Percentiles rank a stretch among this genome's conserved stretches.
phyloP scores from a whole-genome alignment of 2,113 vertebrate genomes.

The Paramormyrops kingsleyae region DNA sequence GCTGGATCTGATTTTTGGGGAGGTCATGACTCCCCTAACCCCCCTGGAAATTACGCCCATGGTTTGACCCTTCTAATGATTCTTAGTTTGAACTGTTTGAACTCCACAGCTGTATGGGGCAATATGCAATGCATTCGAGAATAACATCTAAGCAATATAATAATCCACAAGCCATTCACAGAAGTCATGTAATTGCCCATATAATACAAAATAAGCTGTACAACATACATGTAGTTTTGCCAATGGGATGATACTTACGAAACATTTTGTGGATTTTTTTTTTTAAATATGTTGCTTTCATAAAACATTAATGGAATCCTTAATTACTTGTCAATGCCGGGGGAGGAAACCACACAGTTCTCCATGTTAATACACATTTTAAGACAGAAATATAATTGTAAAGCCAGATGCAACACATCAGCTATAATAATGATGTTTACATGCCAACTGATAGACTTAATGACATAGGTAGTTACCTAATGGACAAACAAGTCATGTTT shows the following conservation, averaged over 20 bases:
- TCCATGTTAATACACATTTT: not conserved
- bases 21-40: too few relatives aligned
- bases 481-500: not conserved
- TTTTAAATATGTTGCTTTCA: not conserved
- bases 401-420: not conserved
- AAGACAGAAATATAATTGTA: not conserved
- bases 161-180: not conserved
- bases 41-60: too few relatives aligned
- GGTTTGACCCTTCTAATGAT: not conserved
- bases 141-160: not conserved
- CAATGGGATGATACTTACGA: not conserved
- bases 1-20: too few relatives aligned
- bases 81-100: not conserved
- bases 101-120: not conserved
- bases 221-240: not conserved
- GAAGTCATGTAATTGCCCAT: not conserved
- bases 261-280: not conserved
- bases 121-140: not conserved
- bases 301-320: not conserved
- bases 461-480: not conserved
- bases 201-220: not conserved
- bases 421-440: not conserved
- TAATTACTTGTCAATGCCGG: not conserved
- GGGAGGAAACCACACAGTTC: not conserved
- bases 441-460: not conserved